These are phyloP conservation scores for Myzus persicae DNA, from an alignment of 1,140 invertebrate genomes.

Conservation along the genomic window DNA sequence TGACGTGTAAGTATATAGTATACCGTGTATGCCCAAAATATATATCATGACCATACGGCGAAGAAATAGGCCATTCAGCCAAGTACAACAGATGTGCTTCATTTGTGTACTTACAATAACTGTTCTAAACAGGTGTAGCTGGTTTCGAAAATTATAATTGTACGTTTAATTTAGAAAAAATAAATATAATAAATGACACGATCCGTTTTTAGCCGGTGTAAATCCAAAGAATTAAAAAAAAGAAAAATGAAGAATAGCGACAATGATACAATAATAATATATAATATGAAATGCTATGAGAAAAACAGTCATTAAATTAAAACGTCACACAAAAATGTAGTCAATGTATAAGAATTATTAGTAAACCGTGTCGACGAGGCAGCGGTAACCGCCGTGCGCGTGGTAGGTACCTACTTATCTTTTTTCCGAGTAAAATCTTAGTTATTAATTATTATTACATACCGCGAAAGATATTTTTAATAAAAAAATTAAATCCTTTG, in stretches of 20 bases:
- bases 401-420: background rate
- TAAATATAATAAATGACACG: background rate
- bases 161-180: background rate
- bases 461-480: background rate
- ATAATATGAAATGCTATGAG: background rate
- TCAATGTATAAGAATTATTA: background rate
- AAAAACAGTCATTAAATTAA: background rate
- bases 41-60: background rate
- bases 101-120: conserved; percentile 1
- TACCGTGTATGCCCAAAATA: background rate
- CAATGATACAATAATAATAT: background rate
- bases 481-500: too few relatives aligned
- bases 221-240: background rate
- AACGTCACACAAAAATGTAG: background rate
- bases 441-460: background rate
- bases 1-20: background rate
- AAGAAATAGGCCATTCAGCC: background rate
- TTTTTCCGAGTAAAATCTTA: background rate
- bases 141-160: background rate
- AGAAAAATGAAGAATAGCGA: background rate
- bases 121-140: background rate
- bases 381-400: too few relatives aligned
- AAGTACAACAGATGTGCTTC: conserved; percentile 6
- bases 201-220: background rate
- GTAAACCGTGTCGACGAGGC: background rate